phyloP scores from a whole-genome alignment of 2,797 vertebrate genomes.

The Acanthurus leucopareius region DNA sequence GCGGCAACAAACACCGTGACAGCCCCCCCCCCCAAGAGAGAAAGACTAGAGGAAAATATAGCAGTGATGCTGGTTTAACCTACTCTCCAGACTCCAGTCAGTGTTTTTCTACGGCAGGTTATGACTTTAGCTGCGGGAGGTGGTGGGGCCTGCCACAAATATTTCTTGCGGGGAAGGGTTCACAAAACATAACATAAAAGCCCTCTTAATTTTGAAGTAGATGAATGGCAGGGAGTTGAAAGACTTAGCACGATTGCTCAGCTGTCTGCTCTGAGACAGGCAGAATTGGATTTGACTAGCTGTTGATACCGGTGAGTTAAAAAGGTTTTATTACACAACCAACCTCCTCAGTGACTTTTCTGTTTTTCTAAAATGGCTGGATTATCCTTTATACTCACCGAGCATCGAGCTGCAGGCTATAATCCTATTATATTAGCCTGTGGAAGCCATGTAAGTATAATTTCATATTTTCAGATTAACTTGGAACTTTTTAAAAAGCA shows the following conservation, averaged over 20 bases:
- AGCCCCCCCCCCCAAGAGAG: constrained; percentile 63
- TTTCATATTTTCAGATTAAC: constrained; percentile 27
- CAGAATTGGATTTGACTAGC: constrained; percentile 41
- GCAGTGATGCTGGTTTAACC: constrained; percentile 79
- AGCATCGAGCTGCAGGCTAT: too few relatives aligned
- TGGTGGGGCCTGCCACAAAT: constrained; percentile 79
- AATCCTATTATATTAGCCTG: background rate
- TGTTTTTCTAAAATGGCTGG: constrained; percentile 20
- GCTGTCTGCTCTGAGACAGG: constrained; percentile 51
- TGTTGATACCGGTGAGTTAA: constrained; percentile 62
- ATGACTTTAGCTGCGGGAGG: constrained; percentile 83
- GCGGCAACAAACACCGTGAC: constrained; percentile 65
- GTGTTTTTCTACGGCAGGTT: constrained; percentile 82
- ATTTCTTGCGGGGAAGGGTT: constrained; percentile 80
- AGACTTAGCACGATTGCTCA: constrained; percentile 67
- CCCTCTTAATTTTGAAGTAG: constrained; percentile 74
- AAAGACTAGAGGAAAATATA: constrained; percentile 64
- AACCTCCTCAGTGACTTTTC: constrained; percentile 24
- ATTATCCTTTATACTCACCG: constrained; percentile 24
- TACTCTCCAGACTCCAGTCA: constrained; percentile 81
- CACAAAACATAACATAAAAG: constrained; percentile 82
- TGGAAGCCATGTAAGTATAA: constrained; percentile 2
- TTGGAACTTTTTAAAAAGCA: constrained; percentile 7
- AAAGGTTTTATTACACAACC: constrained; percentile 58
- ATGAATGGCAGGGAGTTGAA: constrained; percentile 75